These are phyloP conservation scores for Zaprionus taronus DNA, from an alignment of 1,140 invertebrate genomes.

Conservation along the genomic window DNA sequence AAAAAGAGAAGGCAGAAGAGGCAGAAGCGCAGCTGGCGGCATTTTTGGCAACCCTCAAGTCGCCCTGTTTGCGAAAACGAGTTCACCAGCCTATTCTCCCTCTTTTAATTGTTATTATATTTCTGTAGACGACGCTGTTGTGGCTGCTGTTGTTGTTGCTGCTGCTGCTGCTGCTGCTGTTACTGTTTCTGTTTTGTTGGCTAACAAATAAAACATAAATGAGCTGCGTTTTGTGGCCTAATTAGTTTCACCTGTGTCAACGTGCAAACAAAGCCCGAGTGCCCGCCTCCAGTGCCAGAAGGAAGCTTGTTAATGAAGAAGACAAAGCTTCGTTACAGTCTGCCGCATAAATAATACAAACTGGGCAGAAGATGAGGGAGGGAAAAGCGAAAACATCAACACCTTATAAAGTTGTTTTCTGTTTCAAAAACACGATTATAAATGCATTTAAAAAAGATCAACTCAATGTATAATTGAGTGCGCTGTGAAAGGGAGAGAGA, in stretches of 20 bases:
- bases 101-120: constrained; percentile 71
- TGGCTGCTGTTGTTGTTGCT: background rate
- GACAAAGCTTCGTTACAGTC: constrained; percentile 24
- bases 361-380: background rate
- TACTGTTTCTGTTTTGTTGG: constrained; percentile 64
- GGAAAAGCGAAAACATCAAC: background rate
- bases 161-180: constrained; percentile 5
- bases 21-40: constrained; percentile 47
- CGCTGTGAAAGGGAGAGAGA: background rate
- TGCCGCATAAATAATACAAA: constrained; percentile 5
- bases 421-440: background rate
- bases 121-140: constrained; percentile 24
- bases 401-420: constrained; percentile 1
- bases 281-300: constrained; percentile 18
- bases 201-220: constrained; percentile 81
- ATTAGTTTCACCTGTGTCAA: constrained; percentile 83
- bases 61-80: constrained; percentile 63
- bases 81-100: constrained; percentile 65
- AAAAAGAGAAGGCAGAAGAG: constrained; percentile 49
- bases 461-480: background rate
- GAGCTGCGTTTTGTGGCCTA: constrained; percentile 81
- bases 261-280: constrained; percentile 68
- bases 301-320: constrained; percentile 52
- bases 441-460: background rate
- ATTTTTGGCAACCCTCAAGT: constrained; percentile 43